Percentiles rank a stretch among this genome's conserved stretches.
phyloP scores from a whole-genome alignment of 2,888 invertebrate species.

The Eupithecia tripunctaria region DNA sequence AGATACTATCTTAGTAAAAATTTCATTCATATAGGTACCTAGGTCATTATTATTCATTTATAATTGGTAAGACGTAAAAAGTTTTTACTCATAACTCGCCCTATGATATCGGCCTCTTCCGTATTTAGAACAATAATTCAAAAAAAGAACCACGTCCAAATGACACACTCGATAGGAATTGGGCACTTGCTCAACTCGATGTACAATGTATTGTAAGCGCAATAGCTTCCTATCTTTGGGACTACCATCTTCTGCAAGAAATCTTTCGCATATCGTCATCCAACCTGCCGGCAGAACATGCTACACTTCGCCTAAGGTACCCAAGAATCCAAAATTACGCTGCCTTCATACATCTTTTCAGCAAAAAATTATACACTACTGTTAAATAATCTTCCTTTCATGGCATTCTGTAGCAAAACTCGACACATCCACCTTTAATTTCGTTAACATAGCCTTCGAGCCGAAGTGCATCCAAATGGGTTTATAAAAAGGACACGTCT shows the following conservation, averaged over 20 bases:
- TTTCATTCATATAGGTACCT: no score
- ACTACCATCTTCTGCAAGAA: not conserved
- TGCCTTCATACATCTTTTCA: not conserved
- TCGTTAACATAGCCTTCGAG: constrained; percentile 56
- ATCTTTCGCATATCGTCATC: not conserved
- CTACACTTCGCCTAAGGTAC: not conserved
- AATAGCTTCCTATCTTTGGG: not conserved
- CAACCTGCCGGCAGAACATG: not conserved
- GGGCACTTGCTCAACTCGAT: no score
- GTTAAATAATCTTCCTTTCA: constrained; percentile 25
- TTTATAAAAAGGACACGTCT: constrained; percentile 73
- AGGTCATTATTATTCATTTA: no score
- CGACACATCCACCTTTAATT: constrained; percentile 45
- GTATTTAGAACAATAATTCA: no score
- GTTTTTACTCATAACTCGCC: no score
- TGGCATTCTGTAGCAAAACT: constrained; percentile 27
- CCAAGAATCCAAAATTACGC: not conserved
- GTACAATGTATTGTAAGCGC: no score
- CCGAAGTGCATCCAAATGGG: constrained; percentile 69
- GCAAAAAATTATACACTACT: constrained; percentile 11
- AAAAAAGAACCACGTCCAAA: no score
- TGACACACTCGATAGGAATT: no score
- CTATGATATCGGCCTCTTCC: no score
- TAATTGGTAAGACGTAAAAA: no score
- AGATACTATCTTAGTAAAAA: no score